Conservation (phyloP, 2,113 vertebrate species). For the Oenanthe oenanthe region DNA sequence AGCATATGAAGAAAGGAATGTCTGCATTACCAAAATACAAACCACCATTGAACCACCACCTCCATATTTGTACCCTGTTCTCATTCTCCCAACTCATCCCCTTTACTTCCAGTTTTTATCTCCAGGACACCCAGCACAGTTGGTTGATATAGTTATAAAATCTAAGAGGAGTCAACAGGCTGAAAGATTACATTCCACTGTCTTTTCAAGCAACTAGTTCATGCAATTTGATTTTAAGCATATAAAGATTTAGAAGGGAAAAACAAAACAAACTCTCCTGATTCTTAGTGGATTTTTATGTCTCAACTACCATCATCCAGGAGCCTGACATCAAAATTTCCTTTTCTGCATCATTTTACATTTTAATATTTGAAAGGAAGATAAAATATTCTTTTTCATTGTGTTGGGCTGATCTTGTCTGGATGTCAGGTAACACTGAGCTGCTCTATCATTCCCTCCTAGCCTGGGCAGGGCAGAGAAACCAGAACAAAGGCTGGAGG, state of each 20-base stretch:
- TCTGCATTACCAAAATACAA: background rate
- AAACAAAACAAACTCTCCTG: background rate
- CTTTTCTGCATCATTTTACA: background rate
- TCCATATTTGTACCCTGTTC: background rate
- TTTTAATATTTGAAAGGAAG: background rate
- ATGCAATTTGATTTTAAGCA: background rate
- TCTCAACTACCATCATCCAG: background rate
- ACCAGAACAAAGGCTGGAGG: fast-evolving
- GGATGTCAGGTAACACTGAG: background rate
- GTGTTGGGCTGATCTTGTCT: background rate
- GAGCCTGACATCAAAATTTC: background rate
- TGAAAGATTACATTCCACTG: background rate
- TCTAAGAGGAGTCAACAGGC: background rate
- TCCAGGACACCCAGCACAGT: background rate
- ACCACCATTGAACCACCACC: background rate
- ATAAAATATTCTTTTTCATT: background rate
- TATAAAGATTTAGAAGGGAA: background rate
- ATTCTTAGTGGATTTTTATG: background rate
- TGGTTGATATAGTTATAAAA: background rate
- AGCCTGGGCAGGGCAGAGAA: background rate
- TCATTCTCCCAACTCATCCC: background rate
- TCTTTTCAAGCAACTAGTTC: background rate
- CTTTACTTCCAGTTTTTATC: background rate
- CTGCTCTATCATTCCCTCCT: background rate
- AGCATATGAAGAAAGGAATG: background rate